These are phyloP conservation scores for Cepaea nemoralis DNA, from an alignment of 1,140 invertebrate species.

Conservation along the genomic window DNA sequence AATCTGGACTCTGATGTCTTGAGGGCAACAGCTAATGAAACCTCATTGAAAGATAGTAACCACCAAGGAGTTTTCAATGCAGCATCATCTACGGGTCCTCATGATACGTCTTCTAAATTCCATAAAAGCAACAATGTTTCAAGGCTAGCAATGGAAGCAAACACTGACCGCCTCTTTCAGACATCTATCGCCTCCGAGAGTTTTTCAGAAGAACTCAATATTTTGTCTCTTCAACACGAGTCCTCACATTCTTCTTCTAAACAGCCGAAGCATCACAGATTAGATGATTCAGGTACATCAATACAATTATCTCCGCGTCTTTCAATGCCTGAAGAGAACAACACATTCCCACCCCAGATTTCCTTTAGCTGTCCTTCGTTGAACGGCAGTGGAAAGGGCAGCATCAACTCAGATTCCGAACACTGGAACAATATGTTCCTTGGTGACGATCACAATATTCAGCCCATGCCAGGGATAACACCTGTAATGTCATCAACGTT, in stretches of 20 bases:
- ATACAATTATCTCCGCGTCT: background rate
- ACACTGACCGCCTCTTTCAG: slow-evolving; percentile 7
- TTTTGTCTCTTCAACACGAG: background rate
- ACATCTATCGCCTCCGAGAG: background rate
- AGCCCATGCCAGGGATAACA: too few relatives aligned
- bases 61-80: background rate
- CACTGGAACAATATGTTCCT: background rate
- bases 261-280: background rate
- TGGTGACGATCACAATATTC: too few relatives aligned
- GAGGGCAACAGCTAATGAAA: background rate
- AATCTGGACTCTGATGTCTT: background rate
- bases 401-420: background rate
- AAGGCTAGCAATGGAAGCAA: background rate
- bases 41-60: background rate
- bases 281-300: background rate
- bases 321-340: background rate
- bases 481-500: too few relatives aligned
- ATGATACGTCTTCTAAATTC: background rate
- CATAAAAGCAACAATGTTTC: background rate
- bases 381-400: background rate
- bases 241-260: background rate
- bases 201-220: slow-evolving; percentile 5
- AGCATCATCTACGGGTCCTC: background rate
- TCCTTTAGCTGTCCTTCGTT: background rate
- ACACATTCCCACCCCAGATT: background rate